Percentiles rank a stretch among this genome's conserved stretches.
Conservation (phyloP, 2,113 vertebrate genomes). For the Coracopsis vasa region DNA sequence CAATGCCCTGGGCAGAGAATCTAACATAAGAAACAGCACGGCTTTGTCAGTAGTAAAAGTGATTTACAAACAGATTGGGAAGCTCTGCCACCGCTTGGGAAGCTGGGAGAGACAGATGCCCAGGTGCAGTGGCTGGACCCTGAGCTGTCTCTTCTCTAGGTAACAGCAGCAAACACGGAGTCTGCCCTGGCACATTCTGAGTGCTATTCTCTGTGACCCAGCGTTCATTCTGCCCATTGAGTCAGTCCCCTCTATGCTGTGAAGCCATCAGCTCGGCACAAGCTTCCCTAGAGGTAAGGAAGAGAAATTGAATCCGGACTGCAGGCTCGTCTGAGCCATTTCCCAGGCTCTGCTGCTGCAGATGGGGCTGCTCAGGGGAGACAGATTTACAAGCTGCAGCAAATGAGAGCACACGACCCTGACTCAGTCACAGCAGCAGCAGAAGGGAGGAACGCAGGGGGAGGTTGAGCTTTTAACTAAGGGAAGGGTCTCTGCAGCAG, state of each 20-base stretch:
- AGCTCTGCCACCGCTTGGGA: neutral
- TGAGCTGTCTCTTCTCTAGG: neutral
- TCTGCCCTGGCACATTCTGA: neutral
- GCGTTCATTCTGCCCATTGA: neutral
- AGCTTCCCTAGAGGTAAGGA: slow-evolving; percentile 30
- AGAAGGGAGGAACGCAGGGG: neutral
- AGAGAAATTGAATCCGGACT: neutral
- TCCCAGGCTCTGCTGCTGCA: slow-evolving; percentile 21
- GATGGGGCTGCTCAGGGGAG: slow-evolving; percentile 20
- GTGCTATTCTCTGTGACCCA: neutral
- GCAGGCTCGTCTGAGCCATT: neutral
- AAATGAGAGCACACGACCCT: slow-evolving; percentile 1
- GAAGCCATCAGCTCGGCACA: neutral
- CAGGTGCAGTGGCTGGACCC: neutral
- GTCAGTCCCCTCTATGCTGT: neutral
- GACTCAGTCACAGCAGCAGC: neutral
- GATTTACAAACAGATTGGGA: neutral
- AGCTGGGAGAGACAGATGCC: neutral
- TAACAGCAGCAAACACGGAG: neutral
- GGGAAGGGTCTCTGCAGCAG: neutral
- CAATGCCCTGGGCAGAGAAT: neutral
- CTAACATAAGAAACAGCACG: neutral
- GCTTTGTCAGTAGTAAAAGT: neutral
- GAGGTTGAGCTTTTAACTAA: neutral
- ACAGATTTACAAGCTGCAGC: slow-evolving; percentile 50